Conservation (phyloP, 1,140 invertebrate species). For the Eueides isabella region DNA sequence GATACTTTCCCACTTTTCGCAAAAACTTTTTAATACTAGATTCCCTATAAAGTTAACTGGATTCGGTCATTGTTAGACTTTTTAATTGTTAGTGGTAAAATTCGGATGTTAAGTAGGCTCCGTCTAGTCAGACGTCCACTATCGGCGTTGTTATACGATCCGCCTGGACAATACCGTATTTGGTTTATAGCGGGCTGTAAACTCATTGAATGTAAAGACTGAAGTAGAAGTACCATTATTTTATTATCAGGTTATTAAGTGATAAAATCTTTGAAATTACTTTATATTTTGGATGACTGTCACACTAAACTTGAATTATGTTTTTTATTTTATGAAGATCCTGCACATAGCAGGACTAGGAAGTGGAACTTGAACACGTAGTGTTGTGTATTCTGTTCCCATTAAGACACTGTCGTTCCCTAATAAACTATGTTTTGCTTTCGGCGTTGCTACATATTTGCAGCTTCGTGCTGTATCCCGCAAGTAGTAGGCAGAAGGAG, state of each 20-base stretch:
- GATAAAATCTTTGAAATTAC: not conserved
- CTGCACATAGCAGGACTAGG: too few relatives aligned
- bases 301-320: not conserved
- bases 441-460: too few relatives aligned
- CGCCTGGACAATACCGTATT: not conserved
- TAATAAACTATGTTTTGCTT: too few relatives aligned
- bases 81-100: slow-evolving; percentile 50
- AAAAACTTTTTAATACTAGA: too few relatives aligned
- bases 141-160: slow-evolving; percentile 33
- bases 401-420: too few relatives aligned
- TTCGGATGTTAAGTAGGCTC: slow-evolving; percentile 28
- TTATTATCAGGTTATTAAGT: not conserved
- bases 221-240: not conserved
- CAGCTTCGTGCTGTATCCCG: too few relatives aligned
- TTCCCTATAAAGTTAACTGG: too few relatives aligned
- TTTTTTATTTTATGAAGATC: not conserved
- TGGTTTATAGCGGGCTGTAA: not conserved
- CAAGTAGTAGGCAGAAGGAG: too few relatives aligned
- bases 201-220: not conserved
- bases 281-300: not conserved
- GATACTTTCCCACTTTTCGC: too few relatives aligned
- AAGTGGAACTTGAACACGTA: too few relatives aligned
- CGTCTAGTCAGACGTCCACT: slow-evolving; percentile 27
- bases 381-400: too few relatives aligned
- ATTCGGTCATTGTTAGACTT: slow-evolving; percentile 32